phyloP scores from a whole-genome alignment of 2,888 invertebrate species.

The Hypercompe scribonia region DNA sequence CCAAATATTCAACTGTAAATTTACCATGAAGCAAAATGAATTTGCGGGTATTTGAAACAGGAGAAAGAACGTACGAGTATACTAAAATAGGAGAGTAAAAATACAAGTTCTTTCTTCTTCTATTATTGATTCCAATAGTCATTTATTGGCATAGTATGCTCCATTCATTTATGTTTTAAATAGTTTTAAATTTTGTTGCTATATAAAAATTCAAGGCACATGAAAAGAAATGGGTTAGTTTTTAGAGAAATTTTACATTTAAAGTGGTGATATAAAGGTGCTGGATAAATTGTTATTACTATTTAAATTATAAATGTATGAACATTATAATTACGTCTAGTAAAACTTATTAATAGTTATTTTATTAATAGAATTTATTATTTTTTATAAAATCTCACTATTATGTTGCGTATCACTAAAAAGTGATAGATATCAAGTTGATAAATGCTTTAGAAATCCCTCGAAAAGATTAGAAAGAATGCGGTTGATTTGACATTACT shows the following conservation, averaged over 20 bases:
- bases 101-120: not conserved
- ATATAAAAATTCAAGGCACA: not conserved
- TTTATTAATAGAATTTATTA: constrained; percentile 49
- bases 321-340: constrained; percentile 43
- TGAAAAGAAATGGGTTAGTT: not conserved
- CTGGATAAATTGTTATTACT: not conserved
- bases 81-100: not conserved
- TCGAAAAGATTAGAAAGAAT: constrained; percentile 1
- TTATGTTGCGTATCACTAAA: constrained; percentile 59
- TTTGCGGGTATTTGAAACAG: not conserved
- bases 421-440: constrained; percentile 44
- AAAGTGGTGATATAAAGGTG: not conserved
- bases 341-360: constrained; percentile 43
- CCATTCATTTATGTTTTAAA: constrained; percentile 37
- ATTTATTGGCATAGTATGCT: constrained; percentile 30
- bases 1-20: no score
- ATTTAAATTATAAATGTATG: constrained; percentile 38
- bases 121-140: constrained; percentile 37
- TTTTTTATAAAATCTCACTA: constrained; percentile 77
- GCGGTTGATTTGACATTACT: no score
- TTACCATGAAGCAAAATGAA: not conserved
- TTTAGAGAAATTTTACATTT: not conserved
- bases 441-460: constrained; percentile 28
- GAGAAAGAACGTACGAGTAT: not conserved
- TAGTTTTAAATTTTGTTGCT: not conserved